Evolutionary conservation across 2,797 vertebrate species (phyloP).

Genomic region (Pantherophis vulpinus): DNA sequence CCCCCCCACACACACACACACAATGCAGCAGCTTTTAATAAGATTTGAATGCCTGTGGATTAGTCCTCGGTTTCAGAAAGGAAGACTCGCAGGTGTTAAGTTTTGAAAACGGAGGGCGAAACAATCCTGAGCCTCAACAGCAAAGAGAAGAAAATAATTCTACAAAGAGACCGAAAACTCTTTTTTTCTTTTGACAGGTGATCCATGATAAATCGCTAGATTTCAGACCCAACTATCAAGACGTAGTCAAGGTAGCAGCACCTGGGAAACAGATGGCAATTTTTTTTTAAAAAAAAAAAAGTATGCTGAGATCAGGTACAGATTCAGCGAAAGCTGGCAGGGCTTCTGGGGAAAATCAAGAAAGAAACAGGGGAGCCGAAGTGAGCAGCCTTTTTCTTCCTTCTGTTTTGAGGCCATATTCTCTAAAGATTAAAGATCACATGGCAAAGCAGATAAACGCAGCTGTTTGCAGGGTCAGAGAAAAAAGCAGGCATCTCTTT

Average conservation of each 20-base stretch:
- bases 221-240: background rate
- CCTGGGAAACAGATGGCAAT: background rate
- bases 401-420: background rate
- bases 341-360: background rate
- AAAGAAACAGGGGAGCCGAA: background rate
- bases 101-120: background rate
- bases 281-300: too few relatives aligned
- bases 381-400: too few relatives aligned
- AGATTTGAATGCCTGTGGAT: background rate
- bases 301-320: background rate
- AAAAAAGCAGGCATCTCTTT: background rate
- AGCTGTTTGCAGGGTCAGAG: background rate
- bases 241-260: background rate
- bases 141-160: background rate
- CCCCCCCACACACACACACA: accelerated
- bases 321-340: background rate
- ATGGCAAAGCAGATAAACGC: background rate
- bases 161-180: background rate
- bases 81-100: background rate
- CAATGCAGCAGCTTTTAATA: background rate
- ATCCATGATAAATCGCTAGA: background rate
- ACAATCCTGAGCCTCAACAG: background rate
- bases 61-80: background rate
- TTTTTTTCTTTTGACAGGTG: background rate
- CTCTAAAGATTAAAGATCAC: background rate